phyloP scores from a whole-genome alignment of 2,113 vertebrate genomes.

The Tragelaphus strepsiceros region DNA sequence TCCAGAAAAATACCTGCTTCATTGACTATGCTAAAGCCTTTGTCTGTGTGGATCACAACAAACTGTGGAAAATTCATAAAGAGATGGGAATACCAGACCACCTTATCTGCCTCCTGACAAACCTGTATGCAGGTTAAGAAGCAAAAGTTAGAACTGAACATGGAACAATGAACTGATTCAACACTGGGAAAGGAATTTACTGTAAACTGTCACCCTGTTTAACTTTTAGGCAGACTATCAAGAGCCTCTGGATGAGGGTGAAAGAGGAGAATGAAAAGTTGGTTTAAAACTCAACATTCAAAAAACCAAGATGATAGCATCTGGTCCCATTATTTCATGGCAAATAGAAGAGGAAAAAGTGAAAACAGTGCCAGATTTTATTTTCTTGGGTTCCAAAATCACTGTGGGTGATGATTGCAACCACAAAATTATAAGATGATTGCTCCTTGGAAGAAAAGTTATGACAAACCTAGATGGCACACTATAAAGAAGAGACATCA shows the following conservation, averaged over 20 bases:
- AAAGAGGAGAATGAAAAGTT: not conserved
- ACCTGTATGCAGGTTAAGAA: not conserved
- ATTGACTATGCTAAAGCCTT: not conserved
- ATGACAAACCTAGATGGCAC: not conserved
- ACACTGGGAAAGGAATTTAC: not conserved
- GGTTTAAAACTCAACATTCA: not conserved
- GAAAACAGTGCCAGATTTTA: not conserved
- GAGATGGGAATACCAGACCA: not conserved
- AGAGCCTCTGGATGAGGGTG: not conserved
- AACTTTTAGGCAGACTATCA: not conserved
- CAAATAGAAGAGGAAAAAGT: not conserved
- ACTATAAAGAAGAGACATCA: not conserved
- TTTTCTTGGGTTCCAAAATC: not conserved
- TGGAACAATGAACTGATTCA: not conserved
- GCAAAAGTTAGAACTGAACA: not conserved
- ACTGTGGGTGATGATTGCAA: not conserved
- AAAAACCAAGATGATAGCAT: not conserved
- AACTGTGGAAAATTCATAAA: not conserved
- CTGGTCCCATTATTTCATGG: not conserved
- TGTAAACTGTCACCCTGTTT: not conserved
- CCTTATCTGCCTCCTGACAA: not conserved
- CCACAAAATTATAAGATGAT: not conserved
- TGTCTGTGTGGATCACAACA: not conserved
- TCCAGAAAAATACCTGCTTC: not conserved
- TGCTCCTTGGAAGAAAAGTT: not conserved